These are phyloP conservation scores for Loxodonta africana DNA, from an alignment of 2,113 vertebrate species.

Conservation along the genomic window DNA sequence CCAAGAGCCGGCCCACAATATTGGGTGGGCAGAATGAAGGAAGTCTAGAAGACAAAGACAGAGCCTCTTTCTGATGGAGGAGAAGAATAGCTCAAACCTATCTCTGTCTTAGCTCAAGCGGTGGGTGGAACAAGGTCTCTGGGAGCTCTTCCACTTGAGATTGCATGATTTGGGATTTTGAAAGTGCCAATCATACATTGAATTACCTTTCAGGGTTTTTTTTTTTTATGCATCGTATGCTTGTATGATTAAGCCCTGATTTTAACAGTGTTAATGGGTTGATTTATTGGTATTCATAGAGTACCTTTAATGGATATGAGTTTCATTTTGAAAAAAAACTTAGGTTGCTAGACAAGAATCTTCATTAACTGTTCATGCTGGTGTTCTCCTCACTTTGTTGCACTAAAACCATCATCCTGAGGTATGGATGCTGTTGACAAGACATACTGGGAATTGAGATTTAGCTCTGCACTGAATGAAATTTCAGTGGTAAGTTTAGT, in stretches of 20 bases:
- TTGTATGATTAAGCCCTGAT: conserved; percentile 17
- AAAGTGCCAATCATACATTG: background rate
- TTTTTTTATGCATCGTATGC: background rate
- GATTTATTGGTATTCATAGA: background rate
- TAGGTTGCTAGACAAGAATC: conserved; percentile 32
- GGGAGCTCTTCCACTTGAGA: background rate
- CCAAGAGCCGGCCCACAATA: background rate
- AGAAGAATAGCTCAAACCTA: background rate
- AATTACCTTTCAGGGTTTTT: background rate
- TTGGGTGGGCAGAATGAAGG: background rate
- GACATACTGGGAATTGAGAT: background rate
- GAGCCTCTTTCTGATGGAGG: background rate
- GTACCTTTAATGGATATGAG: background rate
- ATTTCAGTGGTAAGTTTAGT: conserved; percentile 57
- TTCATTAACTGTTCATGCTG: conserved; percentile 21
- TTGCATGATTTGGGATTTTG: background rate
- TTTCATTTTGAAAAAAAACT: background rate
- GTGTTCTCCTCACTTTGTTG: background rate
- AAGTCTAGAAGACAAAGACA: background rate
- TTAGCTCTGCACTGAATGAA: conserved; percentile 1
- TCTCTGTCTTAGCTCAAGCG: background rate
- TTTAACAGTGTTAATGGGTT: background rate
- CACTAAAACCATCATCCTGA: background rate
- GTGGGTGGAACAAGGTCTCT: background rate
- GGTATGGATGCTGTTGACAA: conserved; percentile 34